A percentile compares a stretch with the other conserved stretches of the same genome.
Evolutionary conservation across 2,797 vertebrate species (phyloP).

Genomic region (Rhinoraja longicauda): DNA sequence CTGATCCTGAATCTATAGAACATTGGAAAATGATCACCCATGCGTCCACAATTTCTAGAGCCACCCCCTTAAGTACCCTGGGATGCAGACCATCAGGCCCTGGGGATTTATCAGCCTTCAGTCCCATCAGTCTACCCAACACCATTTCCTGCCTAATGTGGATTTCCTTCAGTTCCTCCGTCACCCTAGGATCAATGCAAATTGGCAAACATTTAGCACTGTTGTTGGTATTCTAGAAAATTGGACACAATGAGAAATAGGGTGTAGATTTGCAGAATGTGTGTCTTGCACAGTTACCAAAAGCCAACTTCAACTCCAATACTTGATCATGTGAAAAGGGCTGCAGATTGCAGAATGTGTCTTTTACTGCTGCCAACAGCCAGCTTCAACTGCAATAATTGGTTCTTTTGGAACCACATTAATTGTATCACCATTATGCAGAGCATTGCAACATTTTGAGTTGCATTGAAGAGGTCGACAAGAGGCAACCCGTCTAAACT

Average conservation of each 20-base stretch:
- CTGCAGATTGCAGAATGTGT: background rate
- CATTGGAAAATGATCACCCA: too few relatives aligned
- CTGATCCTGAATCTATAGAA: too few relatives aligned
- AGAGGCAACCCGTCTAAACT: background rate
- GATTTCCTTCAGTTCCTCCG: too few relatives aligned
- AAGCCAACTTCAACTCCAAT: background rate
- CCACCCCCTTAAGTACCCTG: too few relatives aligned
- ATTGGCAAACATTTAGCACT: background rate
- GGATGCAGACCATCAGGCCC: too few relatives aligned
- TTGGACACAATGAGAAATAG: background rate
- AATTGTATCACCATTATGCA: background rate
- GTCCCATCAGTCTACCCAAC: too few relatives aligned
- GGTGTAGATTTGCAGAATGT: background rate
- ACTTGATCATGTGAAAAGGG: background rate
- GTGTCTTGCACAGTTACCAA: background rate
- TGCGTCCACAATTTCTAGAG: too few relatives aligned
- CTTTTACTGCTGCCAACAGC: background rate
- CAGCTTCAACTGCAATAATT: background rate
- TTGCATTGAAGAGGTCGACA: background rate
- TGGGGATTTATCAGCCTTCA: too few relatives aligned
- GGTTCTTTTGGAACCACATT: background rate
- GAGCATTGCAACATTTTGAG: background rate
- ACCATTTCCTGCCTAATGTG: too few relatives aligned
- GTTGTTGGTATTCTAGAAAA: background rate
- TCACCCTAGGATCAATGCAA: too few relatives aligned